These are phyloP conservation scores for Chydorus sphaericus DNA, from an alignment of 2,888 invertebrate genomes.

Conservation along the genomic window DNA sequence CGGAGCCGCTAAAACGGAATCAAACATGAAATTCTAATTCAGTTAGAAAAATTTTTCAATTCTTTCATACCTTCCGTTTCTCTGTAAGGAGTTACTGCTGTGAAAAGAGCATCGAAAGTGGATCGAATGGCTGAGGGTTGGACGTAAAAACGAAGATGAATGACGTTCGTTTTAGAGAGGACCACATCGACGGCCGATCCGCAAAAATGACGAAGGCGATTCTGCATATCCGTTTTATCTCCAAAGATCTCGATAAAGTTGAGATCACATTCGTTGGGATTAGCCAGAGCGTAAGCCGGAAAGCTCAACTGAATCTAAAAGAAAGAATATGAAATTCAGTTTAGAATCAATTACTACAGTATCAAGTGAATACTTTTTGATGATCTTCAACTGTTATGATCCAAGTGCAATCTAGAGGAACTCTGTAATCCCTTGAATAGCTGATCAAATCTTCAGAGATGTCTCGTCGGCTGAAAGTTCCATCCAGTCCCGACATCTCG, in stretches of 20 bases:
- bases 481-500: slow-evolving; percentile 38
- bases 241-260: slow-evolving; percentile 62
- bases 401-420: slow-evolving; percentile 61
- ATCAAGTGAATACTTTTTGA: slow-evolving; percentile 43
- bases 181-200: slow-evolving; percentile 72
- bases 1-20: background rate
- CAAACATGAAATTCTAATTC: background rate
- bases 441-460: slow-evolving; percentile 38
- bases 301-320: slow-evolving; percentile 53
- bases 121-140: slow-evolving; percentile 45
- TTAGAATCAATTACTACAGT: background rate
- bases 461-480: slow-evolving; percentile 40
- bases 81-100: slow-evolving; percentile 50
- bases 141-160: slow-evolving; percentile 59
- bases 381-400: slow-evolving; percentile 44
- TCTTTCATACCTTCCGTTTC: slow-evolving; percentile 32
- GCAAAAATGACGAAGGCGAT: slow-evolving; percentile 54
- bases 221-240: slow-evolving; percentile 43
- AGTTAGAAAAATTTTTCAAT: background rate
- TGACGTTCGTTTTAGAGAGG: slow-evolving; percentile 45
- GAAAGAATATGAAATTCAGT: slow-evolving; percentile 5
- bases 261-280: slow-evolving; percentile 60
- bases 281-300: slow-evolving; percentile 44
- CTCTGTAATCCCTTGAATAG: slow-evolving; percentile 37
- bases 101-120: slow-evolving; percentile 53